Evolutionary conservation across 2,113 vertebrate genomes (phyloP).

Genomic region (Anser cygnoides): DNA sequence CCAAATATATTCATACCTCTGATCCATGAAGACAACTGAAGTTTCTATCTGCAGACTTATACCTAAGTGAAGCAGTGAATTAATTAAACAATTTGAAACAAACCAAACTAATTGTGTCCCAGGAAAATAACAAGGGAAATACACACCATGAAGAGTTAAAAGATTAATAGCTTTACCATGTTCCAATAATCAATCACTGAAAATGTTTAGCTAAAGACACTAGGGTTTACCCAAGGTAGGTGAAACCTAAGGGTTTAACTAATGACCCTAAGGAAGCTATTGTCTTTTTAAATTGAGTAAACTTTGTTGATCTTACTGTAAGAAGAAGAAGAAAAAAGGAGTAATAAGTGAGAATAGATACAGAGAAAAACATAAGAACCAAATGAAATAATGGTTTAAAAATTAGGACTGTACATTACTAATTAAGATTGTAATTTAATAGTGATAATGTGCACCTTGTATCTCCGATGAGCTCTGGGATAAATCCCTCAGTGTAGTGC

Average conservation of each 20-base stretch:
- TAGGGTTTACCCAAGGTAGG: not conserved
- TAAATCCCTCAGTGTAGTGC: not conserved
- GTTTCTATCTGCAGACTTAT: not conserved
- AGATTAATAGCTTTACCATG: not conserved
- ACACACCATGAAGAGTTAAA: not conserved
- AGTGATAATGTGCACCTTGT: not conserved
- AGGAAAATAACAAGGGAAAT: not conserved
- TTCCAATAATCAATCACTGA: not conserved
- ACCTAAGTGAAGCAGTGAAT: not conserved
- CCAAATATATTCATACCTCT: not conserved
- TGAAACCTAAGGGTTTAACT: not conserved
- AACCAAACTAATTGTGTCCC: not conserved
- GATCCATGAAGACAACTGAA: not conserved
- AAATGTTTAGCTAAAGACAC: not conserved
- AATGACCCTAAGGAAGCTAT: not conserved
- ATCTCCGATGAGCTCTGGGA: not conserved
- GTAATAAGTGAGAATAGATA: not conserved
- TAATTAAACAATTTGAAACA: not conserved
- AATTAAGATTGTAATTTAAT: not conserved
- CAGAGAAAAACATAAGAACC: fast-evolving
- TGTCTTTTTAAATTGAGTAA: not conserved
- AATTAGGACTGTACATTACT: not conserved
- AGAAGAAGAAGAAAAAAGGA: not conserved
- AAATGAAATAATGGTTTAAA: not conserved
- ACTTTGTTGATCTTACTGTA: not conserved